phyloP scores from a whole-genome alignment of 2,113 vertebrate species.

The Cercocebus atys region DNA sequence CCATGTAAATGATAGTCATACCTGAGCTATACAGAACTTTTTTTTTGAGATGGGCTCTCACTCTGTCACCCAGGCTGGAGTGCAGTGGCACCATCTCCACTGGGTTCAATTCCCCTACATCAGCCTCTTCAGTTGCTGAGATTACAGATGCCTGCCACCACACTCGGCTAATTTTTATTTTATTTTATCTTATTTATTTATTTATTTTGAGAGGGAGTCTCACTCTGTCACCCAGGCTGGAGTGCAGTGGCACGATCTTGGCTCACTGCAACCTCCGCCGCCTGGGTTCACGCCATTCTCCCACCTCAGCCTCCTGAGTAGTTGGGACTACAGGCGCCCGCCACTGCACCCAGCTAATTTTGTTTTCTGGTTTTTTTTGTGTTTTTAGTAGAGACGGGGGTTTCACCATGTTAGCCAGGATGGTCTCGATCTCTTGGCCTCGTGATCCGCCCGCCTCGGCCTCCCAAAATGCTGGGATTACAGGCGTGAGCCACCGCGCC shows the following conservation, averaged over 20 bases:
- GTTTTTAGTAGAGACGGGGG: too few relatives aligned
- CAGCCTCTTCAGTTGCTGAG: background rate
- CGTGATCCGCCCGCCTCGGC: fast-evolving
- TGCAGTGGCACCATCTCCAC: background rate
- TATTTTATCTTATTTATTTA: background rate
- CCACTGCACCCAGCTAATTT: too few relatives aligned
- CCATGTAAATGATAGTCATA: background rate
- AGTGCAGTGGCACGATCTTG: too few relatives aligned
- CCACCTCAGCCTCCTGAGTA: too few relatives aligned
- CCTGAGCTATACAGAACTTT: background rate
- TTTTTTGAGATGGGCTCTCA: background rate
- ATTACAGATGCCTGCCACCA: background rate
- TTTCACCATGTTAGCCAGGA: too few relatives aligned
- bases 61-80: background rate
- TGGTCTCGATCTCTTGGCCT: too few relatives aligned
- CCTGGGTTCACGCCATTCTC: too few relatives aligned
- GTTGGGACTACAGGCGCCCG: too few relatives aligned
- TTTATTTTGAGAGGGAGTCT: background rate
- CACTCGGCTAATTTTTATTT: background rate
- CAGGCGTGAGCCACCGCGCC: background rate
- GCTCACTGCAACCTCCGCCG: too few relatives aligned
- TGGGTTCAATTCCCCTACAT: background rate
- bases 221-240: too few relatives aligned
- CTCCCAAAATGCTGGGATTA: background rate
- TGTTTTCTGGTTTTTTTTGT: too few relatives aligned